Conservation (phyloP, 1,140 invertebrate species). For the Drosophila subobscura region DNA sequence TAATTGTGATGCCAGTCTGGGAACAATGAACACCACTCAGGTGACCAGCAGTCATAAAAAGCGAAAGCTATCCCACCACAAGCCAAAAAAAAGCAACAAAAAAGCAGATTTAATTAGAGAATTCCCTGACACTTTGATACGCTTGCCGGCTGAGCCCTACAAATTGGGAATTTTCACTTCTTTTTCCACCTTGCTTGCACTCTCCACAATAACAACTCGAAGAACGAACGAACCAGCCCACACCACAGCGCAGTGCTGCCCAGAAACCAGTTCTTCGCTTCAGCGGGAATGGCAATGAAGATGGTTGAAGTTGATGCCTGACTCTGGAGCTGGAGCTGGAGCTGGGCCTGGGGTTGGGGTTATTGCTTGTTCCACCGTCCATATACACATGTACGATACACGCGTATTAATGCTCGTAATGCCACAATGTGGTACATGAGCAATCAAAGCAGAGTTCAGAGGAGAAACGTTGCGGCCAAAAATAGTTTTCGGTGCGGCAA, state of each 20-base stretch:
- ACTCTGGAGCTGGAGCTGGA: conserved; percentile 3
- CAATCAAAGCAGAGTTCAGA: conserved; percentile 61
- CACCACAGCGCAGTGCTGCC: conserved; percentile 25
- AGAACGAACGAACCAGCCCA: conserved; percentile 39
- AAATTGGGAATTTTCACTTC: conserved; percentile 65
- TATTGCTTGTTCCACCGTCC: conserved; percentile 70
- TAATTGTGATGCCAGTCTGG: conserved; percentile 26
- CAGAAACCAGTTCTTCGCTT: conserved; percentile 61
- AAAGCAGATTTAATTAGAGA: conserved; percentile 60
- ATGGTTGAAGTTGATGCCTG: conserved; percentile 25
- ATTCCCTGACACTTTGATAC: conserved; percentile 58
- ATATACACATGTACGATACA: conserved; percentile 57
- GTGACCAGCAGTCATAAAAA: conserved; percentile 48
- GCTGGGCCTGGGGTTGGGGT: conserved; percentile 30
- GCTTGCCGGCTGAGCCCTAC: conserved; percentile 43
- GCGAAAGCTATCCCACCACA: conserved; percentile 45
- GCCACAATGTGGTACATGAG: conserved; percentile 49
- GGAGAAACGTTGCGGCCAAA: conserved; percentile 56
- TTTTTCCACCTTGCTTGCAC: conserved; percentile 40
- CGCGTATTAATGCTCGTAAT: conserved; percentile 53
- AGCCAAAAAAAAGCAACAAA: conserved; percentile 18
- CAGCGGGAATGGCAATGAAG: conserved; percentile 30
- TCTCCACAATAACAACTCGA: conserved; percentile 24
- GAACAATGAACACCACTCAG: conserved; percentile 38
- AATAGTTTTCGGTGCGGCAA: conserved; percentile 55